These are phyloP conservation scores for Drosophila falleni DNA, from an alignment of 2,888 invertebrate species.

Conservation along the genomic window DNA sequence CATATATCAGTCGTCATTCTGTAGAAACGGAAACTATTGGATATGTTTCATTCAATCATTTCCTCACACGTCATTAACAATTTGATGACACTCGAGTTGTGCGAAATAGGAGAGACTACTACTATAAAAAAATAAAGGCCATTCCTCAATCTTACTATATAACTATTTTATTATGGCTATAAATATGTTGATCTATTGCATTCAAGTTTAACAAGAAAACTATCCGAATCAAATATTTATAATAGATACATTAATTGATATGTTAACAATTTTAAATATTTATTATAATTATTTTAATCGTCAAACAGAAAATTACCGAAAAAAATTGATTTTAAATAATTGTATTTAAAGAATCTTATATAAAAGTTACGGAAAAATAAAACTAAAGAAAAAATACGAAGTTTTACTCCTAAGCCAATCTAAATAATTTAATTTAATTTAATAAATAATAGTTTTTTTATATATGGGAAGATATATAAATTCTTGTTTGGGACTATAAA, in stretches of 20 bases:
- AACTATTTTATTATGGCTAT: background rate
- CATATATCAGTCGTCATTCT: slow-evolving; percentile 3
- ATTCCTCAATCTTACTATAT: background rate
- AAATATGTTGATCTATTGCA: too few relatives aligned
- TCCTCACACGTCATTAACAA: slow-evolving; percentile 34
- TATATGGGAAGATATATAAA: too few relatives aligned
- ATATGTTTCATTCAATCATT: slow-evolving; percentile 23
- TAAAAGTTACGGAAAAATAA: too few relatives aligned
- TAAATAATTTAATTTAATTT: too few relatives aligned
- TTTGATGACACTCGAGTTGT: background rate
- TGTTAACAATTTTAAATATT: background rate
- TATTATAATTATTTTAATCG: background rate
- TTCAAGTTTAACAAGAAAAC: background rate
- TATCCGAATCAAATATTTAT: background rate
- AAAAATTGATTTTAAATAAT: too few relatives aligned
- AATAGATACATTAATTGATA: too few relatives aligned
- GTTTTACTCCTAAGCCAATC: too few relatives aligned
- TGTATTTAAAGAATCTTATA: too few relatives aligned
- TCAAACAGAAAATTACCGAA: too few relatives aligned
- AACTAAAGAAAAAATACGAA: too few relatives aligned
- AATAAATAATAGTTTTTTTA: too few relatives aligned
- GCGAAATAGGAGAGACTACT: slow-evolving; percentile 12
- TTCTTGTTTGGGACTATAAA: background rate
- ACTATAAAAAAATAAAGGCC: background rate
- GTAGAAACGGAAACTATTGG: slow-evolving; percentile 39